These are phyloP conservation scores for Portunus trituberculatus DNA, from an alignment of 1,140 invertebrate genomes.

Conservation along the genomic window DNA sequence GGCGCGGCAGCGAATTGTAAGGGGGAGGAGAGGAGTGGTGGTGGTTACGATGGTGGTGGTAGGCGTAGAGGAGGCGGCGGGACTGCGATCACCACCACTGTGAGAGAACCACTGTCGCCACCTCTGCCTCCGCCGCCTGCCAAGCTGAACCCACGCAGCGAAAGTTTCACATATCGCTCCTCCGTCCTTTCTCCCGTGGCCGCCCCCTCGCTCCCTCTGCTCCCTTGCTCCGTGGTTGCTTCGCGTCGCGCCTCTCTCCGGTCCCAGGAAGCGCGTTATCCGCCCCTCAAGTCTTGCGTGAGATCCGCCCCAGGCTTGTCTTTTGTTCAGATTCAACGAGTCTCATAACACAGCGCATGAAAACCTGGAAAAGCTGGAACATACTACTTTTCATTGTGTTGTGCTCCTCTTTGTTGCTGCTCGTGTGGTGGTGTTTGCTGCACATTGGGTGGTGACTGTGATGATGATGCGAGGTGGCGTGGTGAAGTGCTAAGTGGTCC, in stretches of 20 bases:
- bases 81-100: not conserved
- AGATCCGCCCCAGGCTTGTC: not conserved
- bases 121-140: not conserved
- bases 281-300: not conserved
- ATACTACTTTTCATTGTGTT: no score
- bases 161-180: slow-evolving; percentile 22
- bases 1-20: not conserved
- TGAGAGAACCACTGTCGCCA: not conserved
- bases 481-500: no score
- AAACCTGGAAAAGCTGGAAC: no score
- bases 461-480: no score
- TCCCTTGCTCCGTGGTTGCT: no score
- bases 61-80: not conserved
- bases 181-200: slow-evolving; percentile 5
- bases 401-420: no score
- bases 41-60: not conserved
- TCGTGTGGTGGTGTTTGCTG: no score
- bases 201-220: not conserved
- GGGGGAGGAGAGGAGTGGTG: not conserved
- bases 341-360: not conserved
- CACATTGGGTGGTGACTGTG: no score
- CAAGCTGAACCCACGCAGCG: not conserved
- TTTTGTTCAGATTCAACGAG: not conserved
- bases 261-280: not conserved
- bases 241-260: no score